These are phyloP conservation scores for Macquaria ambigua DNA, from an alignment of 2,113 vertebrate species.

Conservation along the genomic window DNA sequence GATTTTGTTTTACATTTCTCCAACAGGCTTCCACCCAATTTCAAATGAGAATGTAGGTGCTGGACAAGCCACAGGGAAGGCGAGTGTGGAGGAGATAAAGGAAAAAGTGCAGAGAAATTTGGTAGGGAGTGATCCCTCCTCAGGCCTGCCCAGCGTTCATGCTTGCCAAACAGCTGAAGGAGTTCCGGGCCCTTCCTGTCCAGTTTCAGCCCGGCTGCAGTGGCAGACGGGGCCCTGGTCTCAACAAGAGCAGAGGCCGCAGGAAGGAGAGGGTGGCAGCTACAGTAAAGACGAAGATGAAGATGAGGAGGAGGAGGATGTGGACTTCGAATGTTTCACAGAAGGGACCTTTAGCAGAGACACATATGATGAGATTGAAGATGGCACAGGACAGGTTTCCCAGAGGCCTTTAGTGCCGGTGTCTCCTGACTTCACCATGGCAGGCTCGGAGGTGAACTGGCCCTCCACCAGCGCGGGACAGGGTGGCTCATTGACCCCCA, in stretches of 20 bases:
- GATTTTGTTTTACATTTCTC: conserved; percentile 28
- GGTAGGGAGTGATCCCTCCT: conserved; percentile 18
- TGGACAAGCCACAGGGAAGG: conserved; percentile 26
- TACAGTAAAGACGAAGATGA: conserved; percentile 64
- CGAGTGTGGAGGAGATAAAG: conserved; percentile 47
- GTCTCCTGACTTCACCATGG: conserved; percentile 78
- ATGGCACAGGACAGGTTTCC: conserved; percentile 84
- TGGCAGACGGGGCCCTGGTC: conserved; percentile 78
- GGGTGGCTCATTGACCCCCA: conserved; percentile 48
- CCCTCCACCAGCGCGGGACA: conserved; percentile 48
- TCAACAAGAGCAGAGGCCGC: conserved; percentile 65
- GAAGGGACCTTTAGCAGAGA: conserved; percentile 69
- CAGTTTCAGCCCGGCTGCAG: conserved; percentile 54
- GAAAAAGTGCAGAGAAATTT: conserved; percentile 61
- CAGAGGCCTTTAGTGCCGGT: conserved; percentile 80
- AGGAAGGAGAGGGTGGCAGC: conserved; percentile 43
- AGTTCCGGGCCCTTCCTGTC: conserved; percentile 46
- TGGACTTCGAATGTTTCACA: conserved; percentile 75
- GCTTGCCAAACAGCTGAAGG: conserved; percentile 26
- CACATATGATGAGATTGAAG: conserved; percentile 84
- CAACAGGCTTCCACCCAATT: conserved; percentile 67
- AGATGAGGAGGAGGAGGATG: conserved; percentile 72
- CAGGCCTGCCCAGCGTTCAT: conserved; percentile 4
- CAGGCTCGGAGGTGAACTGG: conserved; percentile 74
- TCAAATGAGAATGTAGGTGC: conserved; percentile 38